Conservation (phyloP, 2,888 invertebrate species). For the Synanthedon vespiformis region DNA sequence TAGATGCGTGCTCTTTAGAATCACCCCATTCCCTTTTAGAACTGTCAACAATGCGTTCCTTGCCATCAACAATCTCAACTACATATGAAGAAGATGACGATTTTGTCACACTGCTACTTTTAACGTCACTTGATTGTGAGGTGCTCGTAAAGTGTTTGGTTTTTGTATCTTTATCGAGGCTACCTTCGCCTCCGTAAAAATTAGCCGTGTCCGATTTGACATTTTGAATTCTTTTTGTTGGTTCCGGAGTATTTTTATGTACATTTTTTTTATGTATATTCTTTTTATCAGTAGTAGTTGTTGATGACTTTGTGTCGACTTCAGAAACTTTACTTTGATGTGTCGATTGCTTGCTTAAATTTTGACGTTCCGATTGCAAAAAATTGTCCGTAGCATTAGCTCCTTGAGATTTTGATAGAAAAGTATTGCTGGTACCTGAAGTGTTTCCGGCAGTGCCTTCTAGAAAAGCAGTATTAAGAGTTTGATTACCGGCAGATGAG, state of each 20-base stretch:
- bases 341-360: slow-evolving; percentile 33
- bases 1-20: slow-evolving; percentile 50
- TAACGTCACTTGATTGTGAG: slow-evolving; percentile 60
- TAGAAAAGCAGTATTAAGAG: slow-evolving; percentile 57
- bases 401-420: slow-evolving; percentile 38
- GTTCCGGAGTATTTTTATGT: slow-evolving; percentile 32
- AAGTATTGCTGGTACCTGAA: slow-evolving; percentile 27
- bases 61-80: slow-evolving; percentile 75
- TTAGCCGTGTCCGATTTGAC: slow-evolving; percentile 42
- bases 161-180: slow-evolving; percentile 38
- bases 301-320: slow-evolving; percentile 15
- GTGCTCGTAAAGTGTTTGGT: slow-evolving; percentile 48
- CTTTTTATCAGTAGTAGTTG: slow-evolving; percentile 25
- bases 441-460: slow-evolving; percentile 31
- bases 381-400: slow-evolving; percentile 51
- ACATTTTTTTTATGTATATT: slow-evolving; percentile 35
- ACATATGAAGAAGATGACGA: slow-evolving; percentile 75
- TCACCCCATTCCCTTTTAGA: slow-evolving; percentile 72
- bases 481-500: slow-evolving; percentile 45
- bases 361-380: slow-evolving; percentile 54
- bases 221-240: slow-evolving; percentile 32
- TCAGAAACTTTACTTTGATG: slow-evolving; percentile 17
- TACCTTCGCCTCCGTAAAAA: slow-evolving; percentile 51
- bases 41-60: slow-evolving; percentile 72
- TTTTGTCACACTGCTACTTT: slow-evolving; percentile 67